Percentiles rank a stretch among this genome's conserved stretches.
Evolutionary conservation across 2,113 vertebrate species (phyloP).

Genomic region (Mirza zaza): DNA sequence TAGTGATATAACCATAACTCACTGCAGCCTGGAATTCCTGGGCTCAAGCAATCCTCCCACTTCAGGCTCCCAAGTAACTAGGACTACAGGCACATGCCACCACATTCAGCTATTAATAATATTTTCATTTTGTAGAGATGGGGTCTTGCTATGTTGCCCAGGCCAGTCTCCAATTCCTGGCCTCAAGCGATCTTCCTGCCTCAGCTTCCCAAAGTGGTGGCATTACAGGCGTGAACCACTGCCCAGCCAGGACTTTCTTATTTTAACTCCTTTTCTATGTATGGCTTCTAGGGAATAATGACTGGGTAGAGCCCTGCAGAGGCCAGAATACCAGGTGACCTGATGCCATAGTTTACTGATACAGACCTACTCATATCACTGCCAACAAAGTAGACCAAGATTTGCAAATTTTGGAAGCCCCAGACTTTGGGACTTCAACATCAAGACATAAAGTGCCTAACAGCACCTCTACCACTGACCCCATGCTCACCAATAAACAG

Average conservation of each 20-base stretch:
- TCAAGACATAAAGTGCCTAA: not conserved
- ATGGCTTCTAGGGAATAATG: not conserved
- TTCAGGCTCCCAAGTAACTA: too few relatives aligned
- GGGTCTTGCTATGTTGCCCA: too few relatives aligned
- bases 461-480: not conserved
- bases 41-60: too few relatives aligned
- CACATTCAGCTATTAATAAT: too few relatives aligned
- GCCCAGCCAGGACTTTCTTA: not conserved
- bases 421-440: not conserved
- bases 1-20: too few relatives aligned
- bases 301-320: not conserved
- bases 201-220: too few relatives aligned
- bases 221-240: too few relatives aligned
- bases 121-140: too few relatives aligned
- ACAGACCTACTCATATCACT: not conserved
- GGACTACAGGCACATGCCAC: too few relatives aligned
- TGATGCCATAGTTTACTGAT: not conserved
- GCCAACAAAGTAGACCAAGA: not conserved
- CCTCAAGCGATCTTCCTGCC: too few relatives aligned
- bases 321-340: not conserved
- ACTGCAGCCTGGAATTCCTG: too few relatives aligned
- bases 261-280: not conserved
- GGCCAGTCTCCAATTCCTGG: too few relatives aligned
- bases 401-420: not conserved
- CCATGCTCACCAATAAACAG: not conserved